Evolutionary conservation across 1,140 invertebrate species (phyloP), one percentile per base, ranked within the genome.

Genomic region (Camponotus vicinus): DNA sequence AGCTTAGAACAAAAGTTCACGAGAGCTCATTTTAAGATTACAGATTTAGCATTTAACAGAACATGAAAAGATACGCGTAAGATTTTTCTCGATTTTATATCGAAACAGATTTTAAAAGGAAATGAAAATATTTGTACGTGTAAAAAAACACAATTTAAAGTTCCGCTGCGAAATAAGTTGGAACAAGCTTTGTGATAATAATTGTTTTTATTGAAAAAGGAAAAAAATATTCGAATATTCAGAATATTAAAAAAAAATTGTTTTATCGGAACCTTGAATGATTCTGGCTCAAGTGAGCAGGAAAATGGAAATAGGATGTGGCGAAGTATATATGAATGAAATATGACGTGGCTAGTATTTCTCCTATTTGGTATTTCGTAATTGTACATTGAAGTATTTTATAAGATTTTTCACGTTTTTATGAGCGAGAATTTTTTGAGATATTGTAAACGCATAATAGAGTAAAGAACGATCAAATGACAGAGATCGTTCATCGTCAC

Each of bases 1-100:
- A 94, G 73, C 86, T 92, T 1, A 90, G 93, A 2, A 89, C 92
- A 0, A 94, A 94, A 87, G 61, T 61, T 34, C 93, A 92, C 32
- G 94, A 95, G 87, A 95, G 94, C 59, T 94, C 94, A 11, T 94
- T 94, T 66, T 95, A 77, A 93, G 37, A 27, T 13, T 27, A 7
- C 3, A 34, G 2, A 34, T 57, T 57, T 59, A 13, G 45, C 4
- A 78, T 21, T 59, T 13, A 59, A 61, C 27, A 27, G 27, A 27
- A 27, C 18, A n/a, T 79, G 59, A 73, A 27, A 15, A 49, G 45
- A 37, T 66, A 45, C 27, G 8, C 8, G 3, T 3, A 82, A 40
- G 7, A 45, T 42, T 18, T 5, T 21, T 71, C 27, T 73, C 5
- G 27, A 73, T 27, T 49, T 71, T 42, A 40, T 9, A n/a, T 27